Percentiles rank a stretch among this genome's conserved stretches.
Conservation (phyloP, 1,140 invertebrate genomes). For the Phymorhynchus buccinoides region DNA sequence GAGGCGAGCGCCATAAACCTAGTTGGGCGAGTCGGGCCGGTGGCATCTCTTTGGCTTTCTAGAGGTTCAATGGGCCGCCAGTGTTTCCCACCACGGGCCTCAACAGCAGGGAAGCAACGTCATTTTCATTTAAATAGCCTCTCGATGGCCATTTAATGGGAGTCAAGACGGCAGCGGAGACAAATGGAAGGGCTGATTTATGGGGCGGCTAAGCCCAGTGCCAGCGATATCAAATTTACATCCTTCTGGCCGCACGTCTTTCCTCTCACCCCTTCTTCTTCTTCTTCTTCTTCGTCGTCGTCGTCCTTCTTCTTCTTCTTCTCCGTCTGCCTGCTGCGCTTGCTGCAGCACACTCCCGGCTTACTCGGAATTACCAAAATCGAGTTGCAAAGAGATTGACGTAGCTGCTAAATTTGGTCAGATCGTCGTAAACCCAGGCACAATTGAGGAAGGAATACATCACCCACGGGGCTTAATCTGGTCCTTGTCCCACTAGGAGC, state of each 20-base stretch:
- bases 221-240: constrained; percentile 45
- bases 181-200: constrained; percentile 49
- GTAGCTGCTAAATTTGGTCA: constrained; percentile 38
- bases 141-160: constrained; percentile 48
- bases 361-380: constrained; percentile 39
- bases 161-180: constrained; percentile 37
- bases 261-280: not conserved
- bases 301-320: too few relatives aligned
- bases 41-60: constrained; percentile 18
- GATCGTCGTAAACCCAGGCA: constrained; percentile 35
- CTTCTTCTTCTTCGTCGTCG: too few relatives aligned
- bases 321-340: too few relatives aligned
- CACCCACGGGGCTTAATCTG: not conserved
- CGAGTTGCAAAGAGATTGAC: constrained; percentile 43
- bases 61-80: not conserved
- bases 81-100: constrained; percentile 20
- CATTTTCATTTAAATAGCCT: constrained; percentile 52
- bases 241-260: constrained; percentile 15
- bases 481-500: not conserved
- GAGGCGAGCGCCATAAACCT: not conserved
- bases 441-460: constrained; percentile 42
- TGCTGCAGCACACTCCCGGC: constrained; percentile 3
- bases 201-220: constrained; percentile 42
- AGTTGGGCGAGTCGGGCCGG: not conserved
- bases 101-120: constrained; percentile 38